These are phyloP conservation scores for Drosophila quadrilineata DNA, from an alignment of 1,140 invertebrate species.

Conservation along the genomic window DNA sequence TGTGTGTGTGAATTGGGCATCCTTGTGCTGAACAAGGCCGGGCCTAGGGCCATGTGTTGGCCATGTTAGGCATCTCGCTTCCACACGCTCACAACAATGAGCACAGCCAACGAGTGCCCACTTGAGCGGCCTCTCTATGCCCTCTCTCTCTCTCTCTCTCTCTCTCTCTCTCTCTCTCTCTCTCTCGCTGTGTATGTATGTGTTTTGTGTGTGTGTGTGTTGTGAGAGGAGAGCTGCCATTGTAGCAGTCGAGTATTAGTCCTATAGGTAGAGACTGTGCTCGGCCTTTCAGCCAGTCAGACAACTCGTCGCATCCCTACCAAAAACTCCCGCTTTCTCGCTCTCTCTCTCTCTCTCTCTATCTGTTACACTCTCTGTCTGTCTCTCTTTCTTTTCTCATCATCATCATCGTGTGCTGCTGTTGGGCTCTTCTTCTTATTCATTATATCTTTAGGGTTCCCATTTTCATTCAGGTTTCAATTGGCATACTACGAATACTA, in stretches of 20 bases:
- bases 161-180: neutral
- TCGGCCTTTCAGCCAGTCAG: constrained; percentile 41
- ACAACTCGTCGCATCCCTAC: constrained; percentile 24
- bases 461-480: constrained; percentile 19
- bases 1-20: constrained; percentile 10
- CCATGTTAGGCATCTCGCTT: constrained; percentile 41
- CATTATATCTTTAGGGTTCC: neutral
- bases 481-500: no score
- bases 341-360: neutral
- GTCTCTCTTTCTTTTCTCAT: neutral
- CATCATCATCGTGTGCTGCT: neutral
- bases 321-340: neutral
- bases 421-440: neutral
- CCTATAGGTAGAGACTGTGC: constrained; percentile 31
- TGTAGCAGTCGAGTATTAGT: constrained; percentile 46
- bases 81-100: constrained; percentile 5
- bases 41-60: constrained; percentile 18
- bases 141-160: neutral
- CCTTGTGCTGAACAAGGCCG: constrained; percentile 35
- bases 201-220: constrained; percentile 9
- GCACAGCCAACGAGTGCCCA: constrained; percentile 53
- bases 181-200: neutral
- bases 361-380: neutral
- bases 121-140: constrained; percentile 53
- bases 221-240: constrained; percentile 32